Conservation (phyloP, 2,797 vertebrate genomes). For the Coendou prehensilis region DNA sequence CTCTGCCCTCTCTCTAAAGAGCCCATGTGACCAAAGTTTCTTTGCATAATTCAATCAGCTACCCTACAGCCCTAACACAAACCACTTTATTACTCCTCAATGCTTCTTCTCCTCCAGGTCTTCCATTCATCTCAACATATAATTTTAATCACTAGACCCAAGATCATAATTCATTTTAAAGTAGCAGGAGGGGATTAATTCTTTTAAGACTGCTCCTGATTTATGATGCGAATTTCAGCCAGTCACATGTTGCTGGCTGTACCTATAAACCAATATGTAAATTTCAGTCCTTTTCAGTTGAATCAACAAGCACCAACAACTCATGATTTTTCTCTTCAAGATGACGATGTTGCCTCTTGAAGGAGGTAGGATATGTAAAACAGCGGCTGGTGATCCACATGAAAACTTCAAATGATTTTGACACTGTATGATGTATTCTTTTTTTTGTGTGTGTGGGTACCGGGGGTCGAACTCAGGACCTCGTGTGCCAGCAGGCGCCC, state of each 20-base stretch:
- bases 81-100: background rate
- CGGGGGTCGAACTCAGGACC: no score
- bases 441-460: no score
- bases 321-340: background rate
- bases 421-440: background rate
- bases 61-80: background rate
- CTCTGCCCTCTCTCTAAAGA: background rate
- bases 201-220: slow-evolving; percentile 10
- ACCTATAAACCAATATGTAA: background rate
- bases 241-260: background rate
- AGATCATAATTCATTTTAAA: slow-evolving; percentile 50
- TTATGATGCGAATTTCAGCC: background rate
- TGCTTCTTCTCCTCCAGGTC: background rate
- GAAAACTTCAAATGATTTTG: background rate
- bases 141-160: background rate
- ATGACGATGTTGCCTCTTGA: background rate
- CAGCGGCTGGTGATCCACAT: background rate
- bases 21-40: background rate
- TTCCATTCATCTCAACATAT: background rate
- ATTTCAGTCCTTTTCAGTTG: background rate
- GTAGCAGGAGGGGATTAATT: slow-evolving; percentile 22
- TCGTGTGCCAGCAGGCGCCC: no score
- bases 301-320: background rate
- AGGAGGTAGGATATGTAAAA: background rate
- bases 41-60: background rate